phyloP scores from a whole-genome alignment of 2,113 vertebrate species.

The Xiphophorus hellerii region DNA sequence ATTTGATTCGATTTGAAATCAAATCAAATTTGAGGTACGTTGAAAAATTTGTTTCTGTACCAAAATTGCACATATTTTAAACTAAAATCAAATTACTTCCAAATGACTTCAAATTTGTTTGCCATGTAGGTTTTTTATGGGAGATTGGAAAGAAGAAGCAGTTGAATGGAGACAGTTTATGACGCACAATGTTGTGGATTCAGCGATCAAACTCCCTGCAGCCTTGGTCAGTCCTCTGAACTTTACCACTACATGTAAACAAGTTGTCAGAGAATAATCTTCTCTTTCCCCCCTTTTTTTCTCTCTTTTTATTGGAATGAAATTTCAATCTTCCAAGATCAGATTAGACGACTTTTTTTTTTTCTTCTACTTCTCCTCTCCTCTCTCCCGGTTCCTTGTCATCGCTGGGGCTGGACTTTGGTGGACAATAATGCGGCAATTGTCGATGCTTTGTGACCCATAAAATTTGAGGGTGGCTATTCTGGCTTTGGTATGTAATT shows the following conservation, averaged over 20 bases:
- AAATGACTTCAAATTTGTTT: neutral
- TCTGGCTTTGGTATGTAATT: constrained; percentile 99
- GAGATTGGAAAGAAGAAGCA: neutral
- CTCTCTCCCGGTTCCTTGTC: constrained; percentile 75
- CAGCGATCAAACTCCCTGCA: constrained; percentile 79
- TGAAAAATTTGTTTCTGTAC: neutral
- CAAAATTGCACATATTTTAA: neutral
- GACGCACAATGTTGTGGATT: constrained; percentile 68
- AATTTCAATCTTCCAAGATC: constrained; percentile 89
- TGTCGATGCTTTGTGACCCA: constrained; percentile 99
- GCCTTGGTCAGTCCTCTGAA: constrained; percentile 83
- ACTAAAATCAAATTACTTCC: neutral
- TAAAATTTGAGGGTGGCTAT: constrained; percentile 99
- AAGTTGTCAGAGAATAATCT: constrained; percentile 91
- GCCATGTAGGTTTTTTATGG: neutral
- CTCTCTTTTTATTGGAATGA: constrained; percentile 71
- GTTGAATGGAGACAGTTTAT: constrained; percentile 68
- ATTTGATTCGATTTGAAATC: neutral
- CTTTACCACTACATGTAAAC: constrained; percentile 92
- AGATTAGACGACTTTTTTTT: constrained; percentile 84
- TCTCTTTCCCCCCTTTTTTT: constrained; percentile 83
- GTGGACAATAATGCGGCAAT: constrained; percentile 99
- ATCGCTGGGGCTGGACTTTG: constrained; percentile 91
- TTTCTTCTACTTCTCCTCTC: neutral
- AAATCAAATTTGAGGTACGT: neutral